Conservation (phyloP, 2,888 invertebrate genomes). For the Cantharis rufa region DNA sequence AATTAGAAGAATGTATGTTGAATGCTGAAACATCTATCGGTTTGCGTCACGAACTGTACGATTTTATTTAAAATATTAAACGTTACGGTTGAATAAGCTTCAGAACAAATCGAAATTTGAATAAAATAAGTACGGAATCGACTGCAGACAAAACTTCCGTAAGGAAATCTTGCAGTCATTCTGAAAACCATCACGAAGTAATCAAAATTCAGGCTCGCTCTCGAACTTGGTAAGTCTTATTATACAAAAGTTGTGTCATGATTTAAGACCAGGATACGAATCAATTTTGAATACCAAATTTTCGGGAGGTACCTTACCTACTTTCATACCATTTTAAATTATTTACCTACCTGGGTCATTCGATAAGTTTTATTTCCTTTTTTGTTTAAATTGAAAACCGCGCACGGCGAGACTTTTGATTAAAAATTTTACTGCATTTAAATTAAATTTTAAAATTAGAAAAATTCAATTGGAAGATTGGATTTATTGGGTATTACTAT, state of each 20-base stretch:
- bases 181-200: not conserved
- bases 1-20: not conserved
- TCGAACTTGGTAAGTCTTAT: not conserved
- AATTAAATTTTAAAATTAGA: slow-evolving; percentile 34
- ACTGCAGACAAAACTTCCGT: not conserved
- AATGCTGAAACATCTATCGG: not conserved
- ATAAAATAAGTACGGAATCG: not conserved
- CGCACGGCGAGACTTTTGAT: not conserved
- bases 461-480: slow-evolving; percentile 44
- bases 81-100: not conserved
- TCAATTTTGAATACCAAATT: not conserved
- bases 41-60: not conserved
- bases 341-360: not conserved
- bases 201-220: not conserved
- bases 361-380: not conserved
- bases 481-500: slow-evolving; percentile 47
- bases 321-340: not conserved
- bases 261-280: not conserved
- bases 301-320: not conserved
- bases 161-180: not conserved
- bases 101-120: not conserved
- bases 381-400: not conserved
- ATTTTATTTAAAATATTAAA: not conserved
- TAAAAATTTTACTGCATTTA: slow-evolving; percentile 1
- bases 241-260: not conserved